Evolutionary conservation across 2,888 invertebrate genomes (phyloP).

Genomic region (Empis stercorea): DNA sequence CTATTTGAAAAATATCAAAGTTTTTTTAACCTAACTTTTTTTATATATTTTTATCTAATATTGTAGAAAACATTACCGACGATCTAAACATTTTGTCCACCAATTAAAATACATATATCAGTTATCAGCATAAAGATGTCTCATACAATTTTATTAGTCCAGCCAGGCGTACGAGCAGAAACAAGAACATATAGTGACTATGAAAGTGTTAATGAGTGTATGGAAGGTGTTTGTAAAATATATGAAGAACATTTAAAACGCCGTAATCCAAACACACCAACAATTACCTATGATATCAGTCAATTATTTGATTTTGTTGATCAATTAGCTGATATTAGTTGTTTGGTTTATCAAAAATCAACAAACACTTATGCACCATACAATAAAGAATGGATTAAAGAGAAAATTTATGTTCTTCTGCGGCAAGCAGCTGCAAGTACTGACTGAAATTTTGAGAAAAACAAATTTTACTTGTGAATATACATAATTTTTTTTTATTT

Average conservation of each 20-base stretch:
- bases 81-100: too few relatives aligned
- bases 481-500: background rate
- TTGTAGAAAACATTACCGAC: too few relatives aligned
- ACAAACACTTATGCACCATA: slow-evolving; percentile 95
- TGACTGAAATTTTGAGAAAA: slow-evolving; percentile 2
- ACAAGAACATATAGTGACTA: slow-evolving; percentile 97
- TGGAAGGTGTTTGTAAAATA: slow-evolving; percentile 98
- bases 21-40: too few relatives aligned
- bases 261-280: slow-evolving; percentile 87
- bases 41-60: too few relatives aligned
- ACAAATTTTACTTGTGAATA: background rate
- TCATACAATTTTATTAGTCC: slow-evolving; percentile 94
- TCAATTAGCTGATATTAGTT: slow-evolving; percentile 87
- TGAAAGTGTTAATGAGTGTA: slow-evolving; percentile 93
- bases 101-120: too few relatives aligned
- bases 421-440: slow-evolving; percentile 70
- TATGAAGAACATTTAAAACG: slow-evolving; percentile 97
- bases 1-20: too few relatives aligned
- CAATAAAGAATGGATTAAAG: slow-evolving; percentile 99
- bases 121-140: too few relatives aligned
- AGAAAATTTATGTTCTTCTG: slow-evolving; percentile 90
- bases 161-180: slow-evolving; percentile 86
- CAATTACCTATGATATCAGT: slow-evolving; percentile 96
- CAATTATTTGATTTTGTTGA: slow-evolving; percentile 98
- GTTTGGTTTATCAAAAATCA: slow-evolving; percentile 90